Conservation (phyloP, 2,113 vertebrate genomes). For the Thymallus thymallus region DNA sequence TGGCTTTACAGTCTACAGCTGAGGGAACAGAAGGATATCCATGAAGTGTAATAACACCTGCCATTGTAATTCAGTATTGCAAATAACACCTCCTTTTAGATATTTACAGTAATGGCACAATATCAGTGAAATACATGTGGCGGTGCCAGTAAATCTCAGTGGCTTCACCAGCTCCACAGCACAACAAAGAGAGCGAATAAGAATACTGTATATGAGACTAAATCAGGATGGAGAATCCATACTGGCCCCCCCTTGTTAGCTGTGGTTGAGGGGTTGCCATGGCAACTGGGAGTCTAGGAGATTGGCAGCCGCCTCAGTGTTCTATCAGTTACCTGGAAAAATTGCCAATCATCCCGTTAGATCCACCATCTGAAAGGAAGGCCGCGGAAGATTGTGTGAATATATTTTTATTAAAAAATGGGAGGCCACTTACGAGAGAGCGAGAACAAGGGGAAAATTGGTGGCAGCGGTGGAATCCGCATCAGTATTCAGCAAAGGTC, state of each 20-base stretch:
- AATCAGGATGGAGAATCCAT: background rate
- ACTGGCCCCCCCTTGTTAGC: background rate
- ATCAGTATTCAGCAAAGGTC: conserved; percentile 44
- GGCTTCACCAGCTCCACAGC: no score
- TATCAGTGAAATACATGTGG: no score
- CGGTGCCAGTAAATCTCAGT: no score
- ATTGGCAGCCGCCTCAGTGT: conserved; percentile 59
- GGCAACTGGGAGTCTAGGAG: conserved; percentile 62
- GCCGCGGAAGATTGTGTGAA: conserved; percentile 65
- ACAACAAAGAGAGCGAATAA: background rate
- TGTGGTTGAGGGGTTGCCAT: conserved; percentile 70
- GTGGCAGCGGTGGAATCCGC: conserved; percentile 7
- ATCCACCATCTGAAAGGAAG: conserved; percentile 45
- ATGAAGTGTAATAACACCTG: no score
- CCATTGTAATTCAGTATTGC: no score
- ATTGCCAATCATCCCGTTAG: conserved; percentile 74
- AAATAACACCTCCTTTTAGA: no score
- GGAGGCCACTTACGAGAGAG: conserved; percentile 59
- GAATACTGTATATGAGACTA: background rate
- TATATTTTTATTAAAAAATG: conserved; percentile 75
- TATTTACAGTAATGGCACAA: no score
- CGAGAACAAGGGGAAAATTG: conserved; percentile 35
- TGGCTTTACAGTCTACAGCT: no score
- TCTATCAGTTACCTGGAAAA: conserved; percentile 65
- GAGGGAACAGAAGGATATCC: no score